Evolutionary conservation across 2,888 invertebrate species (phyloP), one percentile per base, ranked within the genome.

Genomic region (Brachypalpus laphriformis): DNA sequence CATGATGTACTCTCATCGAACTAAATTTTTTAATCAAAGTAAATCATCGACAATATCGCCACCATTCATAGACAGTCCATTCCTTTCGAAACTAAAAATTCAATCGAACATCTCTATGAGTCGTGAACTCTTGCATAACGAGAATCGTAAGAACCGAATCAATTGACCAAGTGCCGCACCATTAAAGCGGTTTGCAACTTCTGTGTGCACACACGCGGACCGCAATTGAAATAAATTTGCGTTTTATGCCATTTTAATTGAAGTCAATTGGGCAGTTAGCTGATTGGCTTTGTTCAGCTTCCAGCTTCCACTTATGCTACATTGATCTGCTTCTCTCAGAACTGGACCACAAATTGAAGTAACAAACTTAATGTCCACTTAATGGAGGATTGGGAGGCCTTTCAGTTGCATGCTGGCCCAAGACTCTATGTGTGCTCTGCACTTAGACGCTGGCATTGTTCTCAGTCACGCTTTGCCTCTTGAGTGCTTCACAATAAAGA

Each of bases 171-270:
- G 14, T 54, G 28, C 14, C 14, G 51, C 25, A 7, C 5, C 25
- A 49, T 22, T 22, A n/a, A 49, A 20, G n/a, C 16, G 7, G 16
- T 16, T 16, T 7, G 42, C 42, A 42, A 18, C 42, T 42, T 18
- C n/a, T 42, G 2, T 49, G 20, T 34, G 25, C 42, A 2, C 47
- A 16, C 70, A 16, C 3, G 2, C 16, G n/a, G 8, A 49, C 11
- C 25, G 37, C 25, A 65, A 63, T 66, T 57, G 28, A 59, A 28
- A 57, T 28, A 34, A 65, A 75, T 75, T 65, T 56, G 16, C 31
- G 37, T 47, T 25, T 37, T n/a, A 57, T 49, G 28, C 11, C 20
- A 34, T n/a, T 37, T 40, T 49, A 57, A 66, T 76, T 66, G 75
- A 76, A 40, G 37, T 76, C 65, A 49, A 57, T 66, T 49, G 56